Base-by-base conservation (phyloP, 1,140 invertebrate species). In the Musca domestica region DNA sequence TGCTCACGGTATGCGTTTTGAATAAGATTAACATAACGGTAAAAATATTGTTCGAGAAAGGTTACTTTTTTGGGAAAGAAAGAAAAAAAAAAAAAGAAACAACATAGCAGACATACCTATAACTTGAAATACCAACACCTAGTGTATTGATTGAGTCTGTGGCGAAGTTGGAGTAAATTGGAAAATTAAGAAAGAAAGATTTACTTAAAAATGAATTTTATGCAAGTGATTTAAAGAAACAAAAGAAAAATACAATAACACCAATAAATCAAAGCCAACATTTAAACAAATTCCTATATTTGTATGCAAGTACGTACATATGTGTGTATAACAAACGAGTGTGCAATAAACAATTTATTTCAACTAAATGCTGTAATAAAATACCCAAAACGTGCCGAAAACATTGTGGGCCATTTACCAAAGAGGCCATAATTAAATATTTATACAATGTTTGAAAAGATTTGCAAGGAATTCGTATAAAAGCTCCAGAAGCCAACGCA, bases 21-120 rank as follows among this genome's bases (percentile, higher is more conserved):
- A 61, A 61, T 61, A 61, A 61, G 27, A 61, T 20, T 61, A 34
- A 61, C 15, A 41, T 61, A 61, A 61, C 56, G 56, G 56, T 19
- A 22, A 41, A 34, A 22, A 17, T 5, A 30, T 58, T 27, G 2
- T n/a, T 34, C 1, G 41, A 34, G 10, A 22, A 61, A 27, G 27
- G 27, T 19, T 17, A n/a, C 41, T 61, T 61, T 41, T 41, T 41
- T 5, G 17, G 1, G 19, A 34, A 61, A 61, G 27, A 58, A 12
- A 54, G 20, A 27, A 23, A 25, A 54, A 54, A 54, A 23, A 23
- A 23, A 54, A 23, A 54, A 10, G 5, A 41, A 61, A 14, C 1
- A 20, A 6, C 17, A n/a, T 5, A 17, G n/a, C 56, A 34, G 27
- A 41, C 27, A 61, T 27, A 30, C 54, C 15, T 15, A 34, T 12